Percentiles rank a stretch among this genome's conserved stretches.
phyloP scores from a whole-genome alignment of 2,888 invertebrate genomes.

The Zygaena filipendulae region DNA sequence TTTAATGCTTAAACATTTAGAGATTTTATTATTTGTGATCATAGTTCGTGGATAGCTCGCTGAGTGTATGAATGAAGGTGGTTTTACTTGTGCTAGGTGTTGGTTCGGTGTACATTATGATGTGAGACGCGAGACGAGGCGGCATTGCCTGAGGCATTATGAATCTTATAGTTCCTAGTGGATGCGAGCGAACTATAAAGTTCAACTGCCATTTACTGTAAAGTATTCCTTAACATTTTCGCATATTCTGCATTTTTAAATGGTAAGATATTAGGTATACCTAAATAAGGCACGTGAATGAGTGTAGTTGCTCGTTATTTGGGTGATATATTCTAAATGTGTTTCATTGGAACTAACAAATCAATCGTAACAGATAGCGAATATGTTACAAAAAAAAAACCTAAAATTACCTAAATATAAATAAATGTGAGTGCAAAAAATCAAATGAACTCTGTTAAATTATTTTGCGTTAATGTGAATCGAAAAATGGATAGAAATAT shows the following conservation, averaged over 20 bases:
- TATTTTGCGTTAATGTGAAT: constrained; percentile 70
- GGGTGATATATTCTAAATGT: constrained; percentile 68
- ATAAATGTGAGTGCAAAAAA: constrained; percentile 69
- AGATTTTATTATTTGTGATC: constrained; percentile 42
- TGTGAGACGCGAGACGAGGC: constrained; percentile 26
- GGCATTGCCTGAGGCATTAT: constrained; percentile 53
- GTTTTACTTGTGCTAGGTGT: constrained; percentile 60
- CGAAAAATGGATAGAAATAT: constrained; percentile 68
- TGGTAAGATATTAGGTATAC: constrained; percentile 59
- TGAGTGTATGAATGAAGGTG: constrained; percentile 48
- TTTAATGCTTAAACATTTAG: constrained; percentile 38
- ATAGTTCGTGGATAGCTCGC: constrained; percentile 49
- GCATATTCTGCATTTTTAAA: constrained; percentile 68
- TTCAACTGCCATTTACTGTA: constrained; percentile 66
- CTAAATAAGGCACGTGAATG: constrained; percentile 62
- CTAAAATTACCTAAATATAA: constrained; percentile 62
- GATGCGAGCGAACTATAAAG: constrained; percentile 67
- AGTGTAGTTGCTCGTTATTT: constrained; percentile 64
- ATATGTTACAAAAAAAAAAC: no score
- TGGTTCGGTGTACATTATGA: constrained; percentile 27
- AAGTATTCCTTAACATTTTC: constrained; percentile 65
- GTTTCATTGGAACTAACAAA: constrained; percentile 55
- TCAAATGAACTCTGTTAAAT: constrained; percentile 69
- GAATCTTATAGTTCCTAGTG: constrained; percentile 69
- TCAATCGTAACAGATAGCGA: constrained; percentile 50